phyloP scores from a whole-genome alignment of 2,797 vertebrate species.

The Phoxinus dragarum region DNA sequence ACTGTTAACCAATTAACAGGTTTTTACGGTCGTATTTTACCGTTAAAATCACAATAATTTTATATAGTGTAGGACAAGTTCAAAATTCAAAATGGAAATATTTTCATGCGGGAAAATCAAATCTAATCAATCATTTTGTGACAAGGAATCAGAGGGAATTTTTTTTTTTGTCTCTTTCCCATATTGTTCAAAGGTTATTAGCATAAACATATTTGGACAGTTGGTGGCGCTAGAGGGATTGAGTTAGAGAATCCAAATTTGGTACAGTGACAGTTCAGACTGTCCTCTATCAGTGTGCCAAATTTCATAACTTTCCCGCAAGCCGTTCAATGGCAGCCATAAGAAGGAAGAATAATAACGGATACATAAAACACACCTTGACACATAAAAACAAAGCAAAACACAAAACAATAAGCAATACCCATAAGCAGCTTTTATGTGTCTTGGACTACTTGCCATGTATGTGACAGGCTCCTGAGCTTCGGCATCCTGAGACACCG shows the following conservation, averaged over 20 bases:
- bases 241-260: neutral
- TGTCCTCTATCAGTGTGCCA: neutral
- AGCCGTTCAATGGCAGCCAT: neutral
- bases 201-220: too few relatives aligned
- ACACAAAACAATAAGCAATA: neutral
- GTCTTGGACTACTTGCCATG: constrained; percentile 34
- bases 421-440: neutral
- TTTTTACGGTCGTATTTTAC: too few relatives aligned
- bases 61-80: neutral
- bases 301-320: neutral
- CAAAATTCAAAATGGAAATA: neutral
- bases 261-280: neutral
- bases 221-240: neutral
- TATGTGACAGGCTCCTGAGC: constrained; percentile 80
- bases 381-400: neutral
- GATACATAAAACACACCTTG: neutral
- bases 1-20: too few relatives aligned
- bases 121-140: neutral
- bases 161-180: neutral
- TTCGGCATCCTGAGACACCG: constrained; percentile 79
- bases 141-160: neutral
- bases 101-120: too few relatives aligned
- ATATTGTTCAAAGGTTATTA: neutral
- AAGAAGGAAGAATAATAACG: too few relatives aligned
- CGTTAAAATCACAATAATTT: too few relatives aligned